A percentile compares a stretch with the other conserved stretches of the same genome.
phyloP scores from a whole-genome alignment of 2,113 vertebrate species.

The Patagioenas fasciata region DNA sequence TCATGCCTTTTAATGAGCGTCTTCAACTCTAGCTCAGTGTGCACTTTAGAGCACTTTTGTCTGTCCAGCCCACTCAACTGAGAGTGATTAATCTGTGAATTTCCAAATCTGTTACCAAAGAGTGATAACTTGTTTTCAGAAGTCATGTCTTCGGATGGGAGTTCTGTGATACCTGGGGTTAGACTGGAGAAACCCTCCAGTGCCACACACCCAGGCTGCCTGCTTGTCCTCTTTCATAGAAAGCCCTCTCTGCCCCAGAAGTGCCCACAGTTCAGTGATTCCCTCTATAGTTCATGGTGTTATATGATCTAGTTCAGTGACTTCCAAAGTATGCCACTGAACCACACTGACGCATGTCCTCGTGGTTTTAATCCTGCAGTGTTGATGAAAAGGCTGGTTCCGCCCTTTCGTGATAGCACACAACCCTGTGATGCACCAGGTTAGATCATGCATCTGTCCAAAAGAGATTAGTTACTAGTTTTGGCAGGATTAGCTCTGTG shows the following conservation, averaged over 20 bases:
- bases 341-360: constrained; percentile 27
- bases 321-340: constrained; percentile 42
- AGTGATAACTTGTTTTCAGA: background rate
- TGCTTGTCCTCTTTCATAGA: background rate
- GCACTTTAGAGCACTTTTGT: background rate
- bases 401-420: background rate
- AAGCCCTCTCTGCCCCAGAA: background rate
- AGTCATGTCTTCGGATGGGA: background rate
- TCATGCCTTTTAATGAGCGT: background rate
- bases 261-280: background rate
- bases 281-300: background rate
- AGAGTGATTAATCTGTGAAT: background rate
- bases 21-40: background rate
- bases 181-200: background rate
- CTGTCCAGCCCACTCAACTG: background rate
- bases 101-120: background rate
- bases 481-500: background rate
- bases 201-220: background rate
- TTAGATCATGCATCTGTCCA: background rate
- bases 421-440: background rate
- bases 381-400: constrained; percentile 44
- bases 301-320: background rate
- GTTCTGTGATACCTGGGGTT: fast-evolving
- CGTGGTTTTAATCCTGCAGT: constrained; percentile 19
- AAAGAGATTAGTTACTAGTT: background rate